Conservation (phyloP, 1,140 invertebrate genomes). For the Calephelis virginiensis region DNA sequence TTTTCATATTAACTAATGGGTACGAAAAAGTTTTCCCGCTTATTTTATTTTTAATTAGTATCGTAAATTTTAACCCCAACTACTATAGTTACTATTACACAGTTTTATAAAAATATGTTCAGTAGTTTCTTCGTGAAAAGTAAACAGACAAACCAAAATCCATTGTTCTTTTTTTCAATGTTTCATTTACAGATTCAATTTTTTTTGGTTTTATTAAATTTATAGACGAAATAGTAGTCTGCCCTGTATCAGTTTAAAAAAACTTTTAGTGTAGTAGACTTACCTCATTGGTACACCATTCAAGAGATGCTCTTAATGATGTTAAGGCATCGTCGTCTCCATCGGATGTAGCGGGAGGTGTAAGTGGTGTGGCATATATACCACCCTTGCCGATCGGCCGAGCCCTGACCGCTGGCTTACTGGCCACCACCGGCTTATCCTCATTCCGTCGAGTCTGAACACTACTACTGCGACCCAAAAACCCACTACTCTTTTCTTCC, state of each 20-base stretch:
- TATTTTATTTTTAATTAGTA: no score
- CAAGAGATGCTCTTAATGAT: constrained; percentile 63
- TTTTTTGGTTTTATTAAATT: no score
- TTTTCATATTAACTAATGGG: no score
- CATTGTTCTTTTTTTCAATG: no score
- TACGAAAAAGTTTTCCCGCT: no score
- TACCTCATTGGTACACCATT: constrained; percentile 68
- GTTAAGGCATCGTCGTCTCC: constrained; percentile 57
- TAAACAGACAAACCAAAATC: not conserved
- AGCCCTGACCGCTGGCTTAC: constrained; percentile 78
- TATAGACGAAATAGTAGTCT: no score
- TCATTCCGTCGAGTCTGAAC: constrained; percentile 71
- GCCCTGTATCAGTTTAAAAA: no score
- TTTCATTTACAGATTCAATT: no score
- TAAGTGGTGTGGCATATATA: constrained; percentile 83
- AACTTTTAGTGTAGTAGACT: not conserved
- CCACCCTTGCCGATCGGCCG: constrained; percentile 59
- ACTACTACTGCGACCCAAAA: constrained; percentile 65
- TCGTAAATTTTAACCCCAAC: no score
- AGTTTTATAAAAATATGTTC: no score
- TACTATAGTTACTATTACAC: no score
- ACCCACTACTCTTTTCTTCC: constrained; percentile 63
- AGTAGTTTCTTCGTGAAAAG: no score
- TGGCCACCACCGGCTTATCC: constrained; percentile 86
- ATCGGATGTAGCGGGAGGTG: constrained; percentile 41